Evolutionary conservation across 2,888 invertebrate species (phyloP), one percentile per base, ranked within the genome.

Genomic region (Ichneumon xanthorius): DNA sequence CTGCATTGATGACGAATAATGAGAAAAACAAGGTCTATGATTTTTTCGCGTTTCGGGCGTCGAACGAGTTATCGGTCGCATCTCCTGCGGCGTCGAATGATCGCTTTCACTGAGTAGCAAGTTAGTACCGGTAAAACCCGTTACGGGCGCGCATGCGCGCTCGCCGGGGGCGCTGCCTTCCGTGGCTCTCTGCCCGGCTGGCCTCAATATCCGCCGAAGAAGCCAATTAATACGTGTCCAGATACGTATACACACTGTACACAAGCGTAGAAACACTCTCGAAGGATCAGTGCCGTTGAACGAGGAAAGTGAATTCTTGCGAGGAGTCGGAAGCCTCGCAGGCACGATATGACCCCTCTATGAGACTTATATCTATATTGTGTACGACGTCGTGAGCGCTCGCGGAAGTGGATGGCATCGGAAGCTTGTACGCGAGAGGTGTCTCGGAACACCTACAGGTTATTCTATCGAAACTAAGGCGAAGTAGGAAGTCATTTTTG

Each of bases 21-120:
- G 40, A 19, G 14, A 45, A 45, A 67, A 45, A 45, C 7, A 19
- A 19, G 11, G 4, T 22, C 9, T 19, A n/a, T 6, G 33, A 11
- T 40, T 9, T 1, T 33, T 4, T 30, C 1, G 63, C 11, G 55
- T 67, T 73, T 19, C 26, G 14, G 26, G 26, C 22, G 53, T 33
- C 16, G 48, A 40, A 19, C 33, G 50, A 33, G 30, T 7, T 22
- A 22, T 76, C 65, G n/a, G 72, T 50, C 40, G 53, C 76, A 76
- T 85, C 79, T 67, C 80, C 63, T 53, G 78, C 11, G 30, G 22
- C 53, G 53, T 79, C 81, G 61, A 61, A 72, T 50, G 82, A 78
- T 77, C 82, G 82, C 85, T 86, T 86, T 86, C 85, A 86, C 85
- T 83, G 85, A 77, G 55, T 40, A 63, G 61, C 30, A 61, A 78